These are phyloP conservation scores for Vidua chalybeata DNA, from an alignment of 2,113 vertebrate species.

Conservation along the genomic window DNA sequence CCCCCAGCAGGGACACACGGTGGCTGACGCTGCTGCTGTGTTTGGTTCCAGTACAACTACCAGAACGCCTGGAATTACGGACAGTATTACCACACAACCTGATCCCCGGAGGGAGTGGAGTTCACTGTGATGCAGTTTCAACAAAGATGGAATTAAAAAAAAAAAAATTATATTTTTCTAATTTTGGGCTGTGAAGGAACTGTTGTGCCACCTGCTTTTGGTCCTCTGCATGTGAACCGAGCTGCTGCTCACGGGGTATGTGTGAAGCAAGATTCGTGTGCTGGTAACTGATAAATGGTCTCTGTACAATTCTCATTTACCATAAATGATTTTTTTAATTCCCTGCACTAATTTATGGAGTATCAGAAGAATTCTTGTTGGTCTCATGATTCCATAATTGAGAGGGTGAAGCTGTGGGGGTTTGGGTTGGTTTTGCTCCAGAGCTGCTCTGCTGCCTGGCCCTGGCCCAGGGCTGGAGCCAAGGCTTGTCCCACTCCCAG, in stretches of 20 bases:
- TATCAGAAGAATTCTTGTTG: constrained; percentile 29
- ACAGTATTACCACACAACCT: constrained; percentile 97
- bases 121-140: constrained; percentile 2
- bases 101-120: constrained; percentile 62
- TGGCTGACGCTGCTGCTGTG: neutral
- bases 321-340: constrained; percentile 57
- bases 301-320: constrained; percentile 59
- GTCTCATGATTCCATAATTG: neutral
- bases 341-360: constrained; percentile 73
- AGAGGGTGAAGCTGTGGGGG: neutral
- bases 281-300: constrained; percentile 50
- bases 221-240: constrained; percentile 66
- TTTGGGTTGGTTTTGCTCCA: neutral
- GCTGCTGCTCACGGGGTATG: constrained; percentile 48
- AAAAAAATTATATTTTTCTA: constrained; percentile 67
- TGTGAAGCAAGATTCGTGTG: constrained; percentile 67
- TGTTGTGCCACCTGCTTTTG: constrained; percentile 66
- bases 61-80: constrained; percentile 96
- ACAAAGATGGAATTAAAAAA: constrained; percentile 48
- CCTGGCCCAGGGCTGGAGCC: neutral
- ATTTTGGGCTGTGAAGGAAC: constrained; percentile 72
- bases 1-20: neutral
- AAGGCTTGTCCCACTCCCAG: neutral
- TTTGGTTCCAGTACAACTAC: constrained; percentile 84
- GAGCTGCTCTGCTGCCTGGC: neutral